phyloP scores from a whole-genome alignment of 1,140 invertebrate species.

The Lepidurus packardi region DNA sequence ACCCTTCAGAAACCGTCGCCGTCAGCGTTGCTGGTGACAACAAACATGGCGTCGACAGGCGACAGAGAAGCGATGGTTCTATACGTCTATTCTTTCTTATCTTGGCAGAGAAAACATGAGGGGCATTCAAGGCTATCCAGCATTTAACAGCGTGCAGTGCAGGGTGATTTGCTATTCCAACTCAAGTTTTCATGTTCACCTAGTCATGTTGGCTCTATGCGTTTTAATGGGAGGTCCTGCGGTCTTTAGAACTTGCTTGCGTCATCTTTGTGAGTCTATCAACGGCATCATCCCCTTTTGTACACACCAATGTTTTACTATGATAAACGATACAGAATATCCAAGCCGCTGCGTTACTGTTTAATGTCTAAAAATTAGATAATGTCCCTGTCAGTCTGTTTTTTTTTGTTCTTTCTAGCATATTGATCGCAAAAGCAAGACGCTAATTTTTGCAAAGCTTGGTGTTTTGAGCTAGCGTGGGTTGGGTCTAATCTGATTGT shows the following conservation, averaged over 20 bases:
- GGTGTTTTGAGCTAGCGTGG: not conserved
- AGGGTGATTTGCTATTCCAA: constrained; percentile 10
- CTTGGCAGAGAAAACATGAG: not conserved
- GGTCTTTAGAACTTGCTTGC: constrained; percentile 6
- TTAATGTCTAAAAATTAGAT: not conserved
- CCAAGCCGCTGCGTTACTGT: not conserved
- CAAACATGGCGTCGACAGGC: not conserved
- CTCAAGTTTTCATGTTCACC: constrained; percentile 11
- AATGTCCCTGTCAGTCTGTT: not conserved
- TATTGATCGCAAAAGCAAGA: not conserved
- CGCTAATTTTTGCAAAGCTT: not conserved
- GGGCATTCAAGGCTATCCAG: not conserved
- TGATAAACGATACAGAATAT: not conserved
- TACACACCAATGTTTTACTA: not conserved
- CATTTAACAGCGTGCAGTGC: not conserved
- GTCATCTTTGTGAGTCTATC: not conserved
- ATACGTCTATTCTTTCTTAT: constrained; percentile 1
- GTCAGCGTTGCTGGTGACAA: not conserved
- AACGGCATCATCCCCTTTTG: not conserved
- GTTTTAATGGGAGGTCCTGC: constrained; percentile 1
- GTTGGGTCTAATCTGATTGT: not conserved
- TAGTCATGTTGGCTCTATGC: not conserved
- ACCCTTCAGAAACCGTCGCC: not conserved
- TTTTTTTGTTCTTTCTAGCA: not conserved
- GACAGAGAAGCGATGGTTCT: constrained; percentile 12